Evolutionary conservation across 2,113 vertebrate species (phyloP).

Genomic region (Epinephelus moara): DNA sequence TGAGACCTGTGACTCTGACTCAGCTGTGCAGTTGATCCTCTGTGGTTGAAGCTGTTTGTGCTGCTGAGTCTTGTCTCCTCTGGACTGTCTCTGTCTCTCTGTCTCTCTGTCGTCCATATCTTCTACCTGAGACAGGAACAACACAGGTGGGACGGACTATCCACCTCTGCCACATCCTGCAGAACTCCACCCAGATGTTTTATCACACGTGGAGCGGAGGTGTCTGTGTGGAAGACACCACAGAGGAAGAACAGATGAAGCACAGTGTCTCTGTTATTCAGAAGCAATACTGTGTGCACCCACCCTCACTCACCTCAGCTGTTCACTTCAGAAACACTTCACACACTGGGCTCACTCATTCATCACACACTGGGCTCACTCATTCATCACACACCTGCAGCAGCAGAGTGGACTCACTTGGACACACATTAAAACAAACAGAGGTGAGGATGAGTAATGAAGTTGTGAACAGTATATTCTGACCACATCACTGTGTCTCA

Average conservation of each 20-base stretch:
- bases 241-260: not conserved
- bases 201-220: not conserved
- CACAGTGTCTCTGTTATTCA: conserved; percentile 14
- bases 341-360: not conserved
- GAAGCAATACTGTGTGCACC: conserved; percentile 46
- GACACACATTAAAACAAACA: not conserved
- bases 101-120: not conserved
- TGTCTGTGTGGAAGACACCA: not conserved
- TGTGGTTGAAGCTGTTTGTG: not conserved
- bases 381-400: not conserved
- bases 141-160: not conserved
- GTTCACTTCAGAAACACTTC: not conserved
- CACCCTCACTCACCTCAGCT: not conserved
- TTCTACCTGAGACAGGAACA: not conserved
- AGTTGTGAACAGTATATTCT: conserved; percentile 31
- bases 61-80: conserved; percentile 6
- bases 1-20: not conserved
- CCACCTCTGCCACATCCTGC: not conserved
- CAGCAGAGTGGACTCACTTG: not conserved
- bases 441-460: not conserved
- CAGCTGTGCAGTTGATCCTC: not conserved
- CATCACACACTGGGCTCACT: not conserved
- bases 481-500: conserved; percentile 74
- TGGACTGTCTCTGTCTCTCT: not conserved
- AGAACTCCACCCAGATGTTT: not conserved